Conservation (phyloP, 1,140 invertebrate genomes). For the Drosophila nigromelanica region DNA sequence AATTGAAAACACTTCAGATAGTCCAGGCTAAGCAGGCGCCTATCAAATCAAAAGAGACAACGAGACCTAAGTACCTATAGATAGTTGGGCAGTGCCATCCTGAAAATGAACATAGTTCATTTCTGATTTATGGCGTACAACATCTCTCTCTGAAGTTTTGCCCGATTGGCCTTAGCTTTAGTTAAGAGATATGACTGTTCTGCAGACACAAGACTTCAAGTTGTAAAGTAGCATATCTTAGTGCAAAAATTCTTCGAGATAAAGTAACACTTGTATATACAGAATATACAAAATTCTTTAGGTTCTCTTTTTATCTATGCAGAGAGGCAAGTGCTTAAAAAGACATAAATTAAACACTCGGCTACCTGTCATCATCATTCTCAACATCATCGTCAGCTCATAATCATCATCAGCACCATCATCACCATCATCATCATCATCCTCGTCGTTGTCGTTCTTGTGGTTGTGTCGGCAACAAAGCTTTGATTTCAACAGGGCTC, state of each 20-base stretch:
- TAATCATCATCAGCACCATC: slow-evolving; percentile 32
- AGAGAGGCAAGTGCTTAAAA: slow-evolving; percentile 74
- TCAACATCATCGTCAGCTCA: slow-evolving; percentile 23
- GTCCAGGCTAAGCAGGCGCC: slow-evolving; percentile 17
- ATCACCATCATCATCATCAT: slow-evolving; percentile 19
- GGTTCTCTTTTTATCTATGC: slow-evolving; percentile 40
- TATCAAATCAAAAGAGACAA: slow-evolving; percentile 4
- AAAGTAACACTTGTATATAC: slow-evolving; percentile 7
- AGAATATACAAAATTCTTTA: slow-evolving; percentile 12
- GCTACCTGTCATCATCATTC: slow-evolving; percentile 78
- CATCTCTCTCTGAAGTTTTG: not conserved
- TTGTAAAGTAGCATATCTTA: slow-evolving; percentile 13
- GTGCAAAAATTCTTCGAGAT: not conserved
- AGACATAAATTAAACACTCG: slow-evolving; percentile 81
- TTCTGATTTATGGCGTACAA: not conserved
- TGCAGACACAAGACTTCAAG: not conserved
- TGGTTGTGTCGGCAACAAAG: slow-evolving; percentile 76
- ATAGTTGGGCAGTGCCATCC: too few species aligned
- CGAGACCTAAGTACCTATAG: slow-evolving; percentile 14
- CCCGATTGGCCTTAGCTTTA: not conserved
- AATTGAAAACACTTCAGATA: slow-evolving; percentile 25
- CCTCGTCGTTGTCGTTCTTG: slow-evolving; percentile 14
- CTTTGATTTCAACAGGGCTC: slow-evolving; percentile 79
- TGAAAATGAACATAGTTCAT: too few species aligned
- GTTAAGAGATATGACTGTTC: slow-evolving; percentile 3